Conservation (phyloP, 2,113 vertebrate species). For the Macquaria ambigua region DNA sequence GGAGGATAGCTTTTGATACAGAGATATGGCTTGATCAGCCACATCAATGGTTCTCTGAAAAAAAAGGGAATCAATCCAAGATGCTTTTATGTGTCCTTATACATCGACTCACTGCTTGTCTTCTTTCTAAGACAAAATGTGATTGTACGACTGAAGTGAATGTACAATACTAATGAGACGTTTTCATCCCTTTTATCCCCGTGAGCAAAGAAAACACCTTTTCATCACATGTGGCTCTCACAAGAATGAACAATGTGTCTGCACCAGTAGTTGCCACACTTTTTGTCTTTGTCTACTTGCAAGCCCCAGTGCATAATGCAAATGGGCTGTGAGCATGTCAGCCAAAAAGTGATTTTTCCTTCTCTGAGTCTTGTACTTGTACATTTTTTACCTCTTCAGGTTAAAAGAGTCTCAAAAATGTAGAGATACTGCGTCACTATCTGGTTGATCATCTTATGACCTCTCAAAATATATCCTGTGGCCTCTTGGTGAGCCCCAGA, state of each 20-base stretch:
- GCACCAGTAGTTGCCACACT: background rate
- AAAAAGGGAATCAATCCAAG: slow-evolving; percentile 19
- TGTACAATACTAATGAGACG: background rate
- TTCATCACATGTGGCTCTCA: background rate
- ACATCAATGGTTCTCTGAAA: background rate
- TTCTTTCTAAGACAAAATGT: background rate
- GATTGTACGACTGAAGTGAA: background rate
- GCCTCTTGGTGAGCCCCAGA: background rate
- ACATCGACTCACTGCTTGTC: background rate
- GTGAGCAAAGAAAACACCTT: background rate
- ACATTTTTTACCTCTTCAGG: no score
- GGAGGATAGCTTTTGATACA: background rate
- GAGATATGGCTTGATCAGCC: background rate
- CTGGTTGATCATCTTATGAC: background rate
- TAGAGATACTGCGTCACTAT: background rate
- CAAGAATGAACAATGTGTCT: background rate
- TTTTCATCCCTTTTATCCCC: background rate
- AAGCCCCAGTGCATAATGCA: no score
- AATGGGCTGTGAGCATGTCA: background rate
- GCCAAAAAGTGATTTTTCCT: background rate
- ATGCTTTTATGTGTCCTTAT: slow-evolving; percentile 15
- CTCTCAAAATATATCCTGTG: background rate
- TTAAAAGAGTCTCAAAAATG: background rate
- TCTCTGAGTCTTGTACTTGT: background rate
- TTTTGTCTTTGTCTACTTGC: background rate